Evolutionary conservation across 2,113 vertebrate genomes (phyloP).

Genomic region (Orientallactaga bullata): DNA sequence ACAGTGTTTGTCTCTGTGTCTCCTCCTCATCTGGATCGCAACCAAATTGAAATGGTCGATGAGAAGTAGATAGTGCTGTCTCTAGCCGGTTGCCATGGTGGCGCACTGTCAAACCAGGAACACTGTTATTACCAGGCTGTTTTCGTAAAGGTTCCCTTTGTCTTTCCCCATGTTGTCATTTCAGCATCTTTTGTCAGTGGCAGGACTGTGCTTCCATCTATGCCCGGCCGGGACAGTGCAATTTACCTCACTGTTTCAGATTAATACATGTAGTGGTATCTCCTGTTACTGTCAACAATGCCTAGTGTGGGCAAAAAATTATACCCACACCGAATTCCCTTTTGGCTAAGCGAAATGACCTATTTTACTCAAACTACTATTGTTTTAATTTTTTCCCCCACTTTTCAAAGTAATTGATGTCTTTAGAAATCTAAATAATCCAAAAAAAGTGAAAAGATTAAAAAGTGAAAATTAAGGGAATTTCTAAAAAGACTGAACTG

Average conservation of each 20-base stretch:
- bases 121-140: neutral
- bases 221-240: neutral
- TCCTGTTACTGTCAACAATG: neutral
- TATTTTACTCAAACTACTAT: neutral
- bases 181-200: neutral
- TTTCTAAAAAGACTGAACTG: conserved; percentile 23
- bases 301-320: conserved; percentile 8
- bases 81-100: rapidly evolving
- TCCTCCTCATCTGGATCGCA: neutral
- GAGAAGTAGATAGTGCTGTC: neutral
- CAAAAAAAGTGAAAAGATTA: neutral
- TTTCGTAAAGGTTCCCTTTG: neutral
- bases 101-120: neutral
- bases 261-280: neutral
- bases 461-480: conserved; percentile 10
- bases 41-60: neutral
- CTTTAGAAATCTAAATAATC: conserved; percentile 19
- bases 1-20: neutral
- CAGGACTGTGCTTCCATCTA: neutral
- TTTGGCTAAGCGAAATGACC: neutral
- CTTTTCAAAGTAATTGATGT: neutral
- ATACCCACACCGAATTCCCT: neutral
- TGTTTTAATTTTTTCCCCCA: neutral
- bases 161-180: neutral
- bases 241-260: neutral